A percentile compares a stretch with the other conserved stretches of the same genome.
Conservation (phyloP, 2,888 invertebrate genomes). For the Lithodes maja region DNA sequence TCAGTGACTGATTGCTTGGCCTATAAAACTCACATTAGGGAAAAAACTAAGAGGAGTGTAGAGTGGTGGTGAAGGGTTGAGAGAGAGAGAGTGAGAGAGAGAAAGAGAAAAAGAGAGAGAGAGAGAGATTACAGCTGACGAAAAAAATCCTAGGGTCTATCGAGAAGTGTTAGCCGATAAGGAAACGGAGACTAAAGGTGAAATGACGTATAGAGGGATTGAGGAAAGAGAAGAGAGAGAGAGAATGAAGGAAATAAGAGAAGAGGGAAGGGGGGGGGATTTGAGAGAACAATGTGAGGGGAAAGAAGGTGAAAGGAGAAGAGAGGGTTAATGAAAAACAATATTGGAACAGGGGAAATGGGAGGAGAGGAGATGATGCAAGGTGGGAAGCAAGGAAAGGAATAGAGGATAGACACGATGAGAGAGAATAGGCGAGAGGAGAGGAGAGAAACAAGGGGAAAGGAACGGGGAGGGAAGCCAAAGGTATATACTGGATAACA, state of each 20-base stretch:
- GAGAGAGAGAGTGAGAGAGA: not conserved
- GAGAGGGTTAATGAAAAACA: not conserved
- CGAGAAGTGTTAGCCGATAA: no score
- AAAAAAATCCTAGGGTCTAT: no score
- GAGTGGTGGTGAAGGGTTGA: not conserved
- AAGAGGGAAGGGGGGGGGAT: not conserved
- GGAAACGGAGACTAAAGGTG: no score
- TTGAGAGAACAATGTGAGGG: not conserved
- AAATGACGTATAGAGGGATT: not conserved
- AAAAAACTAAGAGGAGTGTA: not conserved
- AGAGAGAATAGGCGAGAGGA: not conserved
- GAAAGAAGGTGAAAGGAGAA: not conserved
- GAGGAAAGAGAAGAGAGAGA: not conserved
- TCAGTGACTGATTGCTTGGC: no score
- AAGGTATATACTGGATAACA: not conserved
- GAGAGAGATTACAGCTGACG: not conserved
- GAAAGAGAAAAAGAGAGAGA: no score
- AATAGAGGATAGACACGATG: no score
- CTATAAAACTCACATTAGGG: no score
- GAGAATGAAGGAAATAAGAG: not conserved
- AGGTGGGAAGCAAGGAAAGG: not conserved
- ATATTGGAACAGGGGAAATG: no score
- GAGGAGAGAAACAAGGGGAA: not conserved
- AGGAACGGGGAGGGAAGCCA: not conserved
- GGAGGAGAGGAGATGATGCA: no score